Evolutionary conservation across 35 echinoderm and acorn worm species (phyloP), one percentile per base, ranked within the genome.

Genomic region (Apostichopus californicus): DNA sequence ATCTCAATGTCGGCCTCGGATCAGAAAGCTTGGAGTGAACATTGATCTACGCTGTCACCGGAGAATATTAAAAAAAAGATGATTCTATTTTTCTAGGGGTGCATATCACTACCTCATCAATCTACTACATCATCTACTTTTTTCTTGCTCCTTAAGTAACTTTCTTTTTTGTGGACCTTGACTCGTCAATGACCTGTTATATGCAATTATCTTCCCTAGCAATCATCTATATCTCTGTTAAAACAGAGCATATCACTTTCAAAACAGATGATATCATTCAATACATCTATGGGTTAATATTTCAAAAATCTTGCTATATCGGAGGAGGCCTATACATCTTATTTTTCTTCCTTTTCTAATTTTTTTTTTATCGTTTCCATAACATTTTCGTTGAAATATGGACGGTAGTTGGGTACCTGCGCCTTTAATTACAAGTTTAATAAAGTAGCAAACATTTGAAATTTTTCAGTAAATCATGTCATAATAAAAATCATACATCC

Each of bases 111-210:
- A 18, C 11, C 64, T 68, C 64, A 68, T 68, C 18, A 68, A 68
- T 68, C 64, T 18, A 14, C 64, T 22, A 20, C 17, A 14, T 61
- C 17, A 3, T 75, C 21, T 18, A 75, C 26, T 28, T 18, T 75
- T 14, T 75, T 14, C 22, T 75, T 20, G 14, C 2, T 75, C n/a
- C 6, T 75, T 75, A 75, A 75, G 71, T 75, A 75, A 75, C 71
- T 75, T n/a, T 46, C 28, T 46, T 61, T 11, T 75, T 75, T n/a
- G 17, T 75, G 71, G 71, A 75, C 71, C 71, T 75, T 75, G 17
- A 75, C 71, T 75, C n/a, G 71, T 75, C 71, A 75, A 75, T 75
- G 71, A 75, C 71, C 71, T 75, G 71, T 18, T 22, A 75, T 75
- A 75, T 7, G 71, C 71, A 75, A 75, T 75, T 75, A 75, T 75